Conservation (phyloP, 2,797 vertebrate genomes). For the Chrosomus eos region DNA sequence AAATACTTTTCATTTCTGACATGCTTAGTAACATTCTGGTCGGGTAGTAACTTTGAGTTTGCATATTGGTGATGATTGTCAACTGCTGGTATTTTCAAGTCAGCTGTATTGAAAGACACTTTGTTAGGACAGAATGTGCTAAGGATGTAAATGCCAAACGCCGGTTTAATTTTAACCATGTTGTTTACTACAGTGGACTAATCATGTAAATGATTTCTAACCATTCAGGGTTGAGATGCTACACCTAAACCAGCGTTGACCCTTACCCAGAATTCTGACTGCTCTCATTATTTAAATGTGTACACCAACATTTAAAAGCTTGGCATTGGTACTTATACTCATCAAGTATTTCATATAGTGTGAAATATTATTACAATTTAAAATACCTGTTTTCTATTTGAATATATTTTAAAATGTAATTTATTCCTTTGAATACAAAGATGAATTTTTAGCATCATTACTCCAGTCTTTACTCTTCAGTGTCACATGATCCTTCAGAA, state of each 20-base stretch:
- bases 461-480: not conserved
- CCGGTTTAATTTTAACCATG: not conserved
- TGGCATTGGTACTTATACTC: not conserved
- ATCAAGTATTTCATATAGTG: not conserved
- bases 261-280: not conserved
- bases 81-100: not conserved
- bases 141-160: not conserved
- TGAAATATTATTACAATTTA: not conserved
- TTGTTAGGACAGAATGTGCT: not conserved
- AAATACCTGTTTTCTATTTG: not conserved
- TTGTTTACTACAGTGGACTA: not conserved
- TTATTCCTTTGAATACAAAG: not conserved
- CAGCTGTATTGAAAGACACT: not conserved
- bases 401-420: no score
- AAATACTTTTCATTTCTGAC: not conserved
- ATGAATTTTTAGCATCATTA: not conserved
- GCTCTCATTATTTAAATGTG: not conserved
- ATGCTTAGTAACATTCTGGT: not conserved
- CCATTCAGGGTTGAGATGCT: not conserved
- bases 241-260: not conserved
- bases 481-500: not conserved
- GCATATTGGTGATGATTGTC: not conserved
- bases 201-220: not conserved
- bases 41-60: not conserved
- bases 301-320: not conserved